Evolutionary conservation across 2,113 vertebrate genomes (phyloP).

Genomic region (Podarcis muralis): DNA sequence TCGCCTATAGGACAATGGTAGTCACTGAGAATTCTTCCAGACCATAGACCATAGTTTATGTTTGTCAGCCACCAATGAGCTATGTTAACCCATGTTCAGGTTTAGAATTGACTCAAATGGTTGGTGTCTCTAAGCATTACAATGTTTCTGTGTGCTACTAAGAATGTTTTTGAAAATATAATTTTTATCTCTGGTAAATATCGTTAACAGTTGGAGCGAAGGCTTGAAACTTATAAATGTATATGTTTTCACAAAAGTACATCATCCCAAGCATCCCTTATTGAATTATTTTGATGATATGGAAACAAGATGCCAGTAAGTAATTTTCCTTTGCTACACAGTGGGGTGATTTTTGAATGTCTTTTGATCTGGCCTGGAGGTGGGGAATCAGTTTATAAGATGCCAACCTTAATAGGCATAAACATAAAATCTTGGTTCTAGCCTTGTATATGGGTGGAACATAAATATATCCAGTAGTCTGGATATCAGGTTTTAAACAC

Average conservation of each 20-base stretch:
- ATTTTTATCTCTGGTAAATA: neutral
- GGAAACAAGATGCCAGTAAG: neutral
- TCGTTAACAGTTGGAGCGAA: neutral
- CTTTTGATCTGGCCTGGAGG: neutral
- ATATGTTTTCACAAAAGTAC: neutral
- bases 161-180: neutral
- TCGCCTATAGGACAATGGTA: neutral
- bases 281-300: neutral
- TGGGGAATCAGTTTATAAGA: neutral
- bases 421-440: neutral
- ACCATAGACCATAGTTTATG: neutral
- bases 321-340: neutral
- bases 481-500: neutral
- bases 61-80: neutral
- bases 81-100: neutral
- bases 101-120: neutral
- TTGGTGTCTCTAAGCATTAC: neutral
- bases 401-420: neutral
- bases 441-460: too few relatives aligned
- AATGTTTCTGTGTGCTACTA: neutral
- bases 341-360: neutral
- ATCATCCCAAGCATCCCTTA: too few relatives aligned
- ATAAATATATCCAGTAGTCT: neutral
- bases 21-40: fast-evolving
- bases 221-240: neutral